phyloP scores from a whole-genome alignment of 2,888 invertebrate species.

The Dyspetes luteomarginatus region DNA sequence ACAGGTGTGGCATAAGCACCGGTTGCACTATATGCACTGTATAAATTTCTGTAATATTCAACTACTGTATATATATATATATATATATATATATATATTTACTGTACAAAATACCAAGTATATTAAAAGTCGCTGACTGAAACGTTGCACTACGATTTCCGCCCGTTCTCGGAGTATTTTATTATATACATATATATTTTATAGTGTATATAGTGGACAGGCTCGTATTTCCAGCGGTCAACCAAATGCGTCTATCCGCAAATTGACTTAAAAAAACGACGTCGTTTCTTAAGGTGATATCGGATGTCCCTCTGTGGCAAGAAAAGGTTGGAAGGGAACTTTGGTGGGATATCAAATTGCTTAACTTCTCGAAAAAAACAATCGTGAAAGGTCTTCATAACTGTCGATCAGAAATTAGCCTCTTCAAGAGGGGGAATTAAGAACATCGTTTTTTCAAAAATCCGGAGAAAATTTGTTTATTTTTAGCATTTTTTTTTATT shows the following conservation, averaged over 20 bases:
- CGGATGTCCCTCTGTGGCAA: constrained; percentile 52
- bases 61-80: background rate
- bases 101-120: background rate
- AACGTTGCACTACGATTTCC: constrained; percentile 56
- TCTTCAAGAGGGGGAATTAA: too few relatives aligned
- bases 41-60: too few relatives aligned
- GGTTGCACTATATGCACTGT: constrained; percentile 11
- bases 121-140: constrained; percentile 49
- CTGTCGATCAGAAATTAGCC: background rate
- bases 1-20: constrained; percentile 36
- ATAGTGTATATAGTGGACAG: constrained; percentile 15
- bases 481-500: too few relatives aligned
- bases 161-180: constrained; percentile 20
- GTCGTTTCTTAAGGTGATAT: constrained; percentile 43
- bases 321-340: constrained; percentile 38
- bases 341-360: constrained; percentile 53
- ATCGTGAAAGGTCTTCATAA: constrained; percentile 1
- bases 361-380: constrained; percentile 29
- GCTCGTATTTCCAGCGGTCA: constrained; percentile 64
- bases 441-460: too few relatives aligned
- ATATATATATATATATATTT: constrained; percentile 1
- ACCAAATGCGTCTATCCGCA: constrained; percentile 61
- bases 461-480: too few relatives aligned
- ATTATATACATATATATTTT: constrained; percentile 1
- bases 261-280: constrained; percentile 44